Evolutionary conservation across 1,140 invertebrate species (phyloP), one percentile per base, ranked within the genome.

Genomic region (Drosophila virilis): DNA sequence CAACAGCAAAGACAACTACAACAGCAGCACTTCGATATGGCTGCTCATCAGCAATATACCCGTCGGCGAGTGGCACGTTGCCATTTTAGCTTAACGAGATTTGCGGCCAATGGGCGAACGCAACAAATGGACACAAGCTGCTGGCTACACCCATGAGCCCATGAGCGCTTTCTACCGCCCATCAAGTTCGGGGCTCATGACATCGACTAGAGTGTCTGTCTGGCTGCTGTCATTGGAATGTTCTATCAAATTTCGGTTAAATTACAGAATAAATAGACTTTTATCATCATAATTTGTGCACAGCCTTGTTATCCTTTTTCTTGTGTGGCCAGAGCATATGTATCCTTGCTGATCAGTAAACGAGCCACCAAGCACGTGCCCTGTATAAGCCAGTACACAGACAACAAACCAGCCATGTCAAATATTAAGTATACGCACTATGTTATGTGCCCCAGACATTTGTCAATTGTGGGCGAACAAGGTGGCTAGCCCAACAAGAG

Each of bases 51-150:
- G 79, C 74, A 60, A 76, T 61, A 75, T 71, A 40, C 60, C 72
- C 67, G 32, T 12, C 58, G 69, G 77, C 84, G 73, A 72, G 68
- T 60, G 84, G 79, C 84, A 84, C 80, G 84, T 88, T 88, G 85
- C 85, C 85, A 89, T 89, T 89, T 89, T 76, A 68, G 84, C 84
- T 89, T 89, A 89, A 89, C 84, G 80, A 89, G 84, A 89, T 89
- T 89, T 89, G 78, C 66, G 79, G 73, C 73, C 77, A 84, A 67
- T 83, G 76, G 80, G 76, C 60, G 46, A 71, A 64, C 57, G 45
- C 59, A 75, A 65, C 67, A 75, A 75, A 71, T 75, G 60, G 67
- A 59, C 59, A 54, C 51, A 45, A 65, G 60, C 65, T 52, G 57
- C 42, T 51, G n/a, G 17, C n/a, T 33, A 6, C 52, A 42, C 48